Evolutionary conservation across 1,140 invertebrate genomes (phyloP), one percentile per base, ranked within the genome.

Genomic region (Saccostrea glomerata): DNA sequence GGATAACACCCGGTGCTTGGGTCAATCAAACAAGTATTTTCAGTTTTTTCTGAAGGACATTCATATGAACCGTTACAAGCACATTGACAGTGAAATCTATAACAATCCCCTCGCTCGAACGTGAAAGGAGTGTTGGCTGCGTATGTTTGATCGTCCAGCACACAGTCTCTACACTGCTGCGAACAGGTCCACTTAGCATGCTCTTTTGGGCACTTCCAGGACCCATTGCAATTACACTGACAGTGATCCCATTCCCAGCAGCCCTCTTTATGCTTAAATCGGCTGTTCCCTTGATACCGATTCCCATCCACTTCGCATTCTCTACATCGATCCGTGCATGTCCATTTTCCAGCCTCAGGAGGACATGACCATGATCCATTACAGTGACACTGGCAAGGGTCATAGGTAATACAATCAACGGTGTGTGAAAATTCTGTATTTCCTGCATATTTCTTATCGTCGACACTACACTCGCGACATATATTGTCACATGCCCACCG

Each of bases 141-240:
- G 17, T 88, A 89, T 20, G 40, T 84, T 20, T 83, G 40, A 9
- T 85, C 77, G n/a, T 89, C 86, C 0, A 86, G 82, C 36, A 85
- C 66, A 63, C 90, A 90, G 36, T 86, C 25, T 30, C 82, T 82
- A 55, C 86, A 90, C 17, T 70, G 66, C 5, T 87, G 54, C 23
- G 83, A 82, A 82, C 89, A 90, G 1, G 83, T 87, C 89, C 89
- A 90, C 70, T 84, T 90, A 6, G 89, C 90, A 23, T 92, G 85
- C 40, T 93, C 90, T n/a, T 86, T 91, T 20, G 92, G 93, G 84
- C 93, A 93, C 7, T 85, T 85, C 89, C 92, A 93, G 47, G 91
- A 92, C 5, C 93, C 93, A 84, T 93, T 90, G 87, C 92, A 92
- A 82, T 91, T 91, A 55, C 93, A 93, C 20, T 55, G 83, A 73